A percentile compares a stretch with the other conserved stretches of the same genome.
phyloP scores from a whole-genome alignment of 2,888 invertebrate genomes.

The Orthosia gothica region DNA sequence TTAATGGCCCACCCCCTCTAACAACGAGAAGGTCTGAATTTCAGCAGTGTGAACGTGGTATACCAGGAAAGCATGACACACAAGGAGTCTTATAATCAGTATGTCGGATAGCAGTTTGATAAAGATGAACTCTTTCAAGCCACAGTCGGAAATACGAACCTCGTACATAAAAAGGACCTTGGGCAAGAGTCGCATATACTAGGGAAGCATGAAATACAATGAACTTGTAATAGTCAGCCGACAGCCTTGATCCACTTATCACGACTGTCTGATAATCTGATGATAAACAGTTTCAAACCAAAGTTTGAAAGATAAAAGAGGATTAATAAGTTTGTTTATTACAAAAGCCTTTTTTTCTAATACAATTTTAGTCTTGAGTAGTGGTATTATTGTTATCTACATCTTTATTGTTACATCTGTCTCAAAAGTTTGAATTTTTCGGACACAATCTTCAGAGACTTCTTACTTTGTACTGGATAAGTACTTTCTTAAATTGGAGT shows the following conservation, averaged over 20 bases:
- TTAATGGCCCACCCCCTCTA: too few relatives aligned
- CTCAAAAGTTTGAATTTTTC: slow-evolving; percentile 17
- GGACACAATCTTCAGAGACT: slow-evolving; percentile 14
- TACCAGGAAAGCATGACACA: too few relatives aligned
- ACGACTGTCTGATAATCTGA: not conserved
- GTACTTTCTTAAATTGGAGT: slow-evolving; percentile 29
- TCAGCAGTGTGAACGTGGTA: too few relatives aligned
- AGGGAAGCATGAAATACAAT: not conserved
- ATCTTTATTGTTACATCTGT: slow-evolving; percentile 17
- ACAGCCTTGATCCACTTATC: too few relatives aligned
- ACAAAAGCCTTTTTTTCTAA: not conserved
- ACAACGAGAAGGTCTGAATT: too few relatives aligned
- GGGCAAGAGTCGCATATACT: not conserved
- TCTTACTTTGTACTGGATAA: not conserved
- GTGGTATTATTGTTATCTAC: slow-evolving; percentile 1
- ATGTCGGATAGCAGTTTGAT: not conserved
- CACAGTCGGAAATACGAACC: not conserved
- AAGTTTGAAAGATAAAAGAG: not conserved
- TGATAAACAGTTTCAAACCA: not conserved
- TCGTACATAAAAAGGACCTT: not conserved
- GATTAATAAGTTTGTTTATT: not conserved
- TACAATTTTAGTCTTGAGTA: not conserved
- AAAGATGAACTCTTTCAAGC: not conserved
- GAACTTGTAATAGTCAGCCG: not conserved
- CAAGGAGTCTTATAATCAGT: not conserved